These are phyloP conservation scores for Nesogale talazaci DNA, from an alignment of 2,113 vertebrate genomes.

Conservation along the genomic window DNA sequence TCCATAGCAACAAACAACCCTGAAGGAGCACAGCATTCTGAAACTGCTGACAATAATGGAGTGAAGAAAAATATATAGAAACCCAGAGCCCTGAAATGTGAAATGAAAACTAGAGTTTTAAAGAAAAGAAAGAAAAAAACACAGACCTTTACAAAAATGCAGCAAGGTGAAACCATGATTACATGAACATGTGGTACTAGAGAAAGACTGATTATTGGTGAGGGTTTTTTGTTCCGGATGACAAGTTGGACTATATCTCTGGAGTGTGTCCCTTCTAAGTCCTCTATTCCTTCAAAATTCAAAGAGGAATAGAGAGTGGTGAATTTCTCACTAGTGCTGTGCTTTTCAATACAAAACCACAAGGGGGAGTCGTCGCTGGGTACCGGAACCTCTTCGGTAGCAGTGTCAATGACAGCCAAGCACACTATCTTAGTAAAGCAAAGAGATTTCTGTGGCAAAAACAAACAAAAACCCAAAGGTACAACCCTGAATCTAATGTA, in stretches of 20 bases:
- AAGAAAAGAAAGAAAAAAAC: background rate
- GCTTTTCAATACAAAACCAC: conserved; percentile 33
- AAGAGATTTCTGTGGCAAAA: background rate
- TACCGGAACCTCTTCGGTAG: too few species aligned
- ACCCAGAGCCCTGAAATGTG: background rate
- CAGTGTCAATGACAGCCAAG: background rate
- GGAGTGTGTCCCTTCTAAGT: background rate
- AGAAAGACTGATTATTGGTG: background rate
- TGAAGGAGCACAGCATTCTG: conserved; percentile 37
- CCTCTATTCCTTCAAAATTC: conserved; percentile 2
- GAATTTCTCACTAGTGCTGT: background rate
- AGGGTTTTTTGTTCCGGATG: background rate
- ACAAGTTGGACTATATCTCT: background rate
- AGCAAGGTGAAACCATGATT: conserved; percentile 20
- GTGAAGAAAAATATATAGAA: conserved; percentile 60
- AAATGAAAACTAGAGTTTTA: conserved; percentile 24
- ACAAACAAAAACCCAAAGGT: background rate
- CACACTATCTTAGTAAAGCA: background rate
- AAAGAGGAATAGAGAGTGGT: background rate
- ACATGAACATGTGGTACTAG: background rate
- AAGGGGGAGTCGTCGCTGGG: conserved; percentile 26
- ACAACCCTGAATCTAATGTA: background rate
- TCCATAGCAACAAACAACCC: background rate
- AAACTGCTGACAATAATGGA: conserved; percentile 46
- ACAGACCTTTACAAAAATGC: too few species aligned